Evolutionary conservation across 2,888 invertebrate species (phyloP), one percentile per base, ranked within the genome.

Genomic region (Chorisops tibialis): DNA sequence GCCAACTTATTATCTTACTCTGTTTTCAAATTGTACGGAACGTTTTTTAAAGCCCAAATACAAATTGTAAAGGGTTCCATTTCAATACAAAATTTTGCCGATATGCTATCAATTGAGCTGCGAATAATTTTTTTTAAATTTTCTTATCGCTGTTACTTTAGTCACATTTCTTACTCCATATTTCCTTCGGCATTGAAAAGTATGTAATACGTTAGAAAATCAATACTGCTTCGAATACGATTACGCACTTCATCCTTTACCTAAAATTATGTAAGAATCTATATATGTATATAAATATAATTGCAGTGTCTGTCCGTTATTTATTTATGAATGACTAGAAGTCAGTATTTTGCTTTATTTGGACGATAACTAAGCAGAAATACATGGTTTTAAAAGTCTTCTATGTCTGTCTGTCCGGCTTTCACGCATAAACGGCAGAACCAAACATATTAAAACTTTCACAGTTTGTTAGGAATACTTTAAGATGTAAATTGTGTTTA

Each of bases 181-280:
- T 58, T 47, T 30, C 58, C 58, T 9, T 58, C 47, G 9, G 45
- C 35, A 21, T 58, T 47, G n/a, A 22, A 9, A 30, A 58, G 18
- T 12, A 58, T 18, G 9, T 35, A 19, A 35, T 47, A 58, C 5
- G 47, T 37, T 9, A 58, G 14, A 19, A 45, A 45, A n/a, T 58
- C 58, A 7, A 47, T 30, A 35, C 47, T 35, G n/a, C 11, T 30
- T 16, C 47, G 24, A 4, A 58, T 58, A 9, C 47, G 30, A 12
- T 58, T 47, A 7, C 45, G 30, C 9, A 58, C 14, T 58, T 58
- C 58, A 16, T 30, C 3, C 35, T 30, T 58, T 3, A 47, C 45
- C 58, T 58, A 14, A 45, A 58, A 30, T 4, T 14, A 41, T 41
- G 11, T n/a, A n/a, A n/a, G n/a, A n/a, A n/a, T n/a, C n/a, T n/a